Evolutionary conservation across 2,113 vertebrate genomes (phyloP).

Genomic region (Lasiurus cinereus): DNA sequence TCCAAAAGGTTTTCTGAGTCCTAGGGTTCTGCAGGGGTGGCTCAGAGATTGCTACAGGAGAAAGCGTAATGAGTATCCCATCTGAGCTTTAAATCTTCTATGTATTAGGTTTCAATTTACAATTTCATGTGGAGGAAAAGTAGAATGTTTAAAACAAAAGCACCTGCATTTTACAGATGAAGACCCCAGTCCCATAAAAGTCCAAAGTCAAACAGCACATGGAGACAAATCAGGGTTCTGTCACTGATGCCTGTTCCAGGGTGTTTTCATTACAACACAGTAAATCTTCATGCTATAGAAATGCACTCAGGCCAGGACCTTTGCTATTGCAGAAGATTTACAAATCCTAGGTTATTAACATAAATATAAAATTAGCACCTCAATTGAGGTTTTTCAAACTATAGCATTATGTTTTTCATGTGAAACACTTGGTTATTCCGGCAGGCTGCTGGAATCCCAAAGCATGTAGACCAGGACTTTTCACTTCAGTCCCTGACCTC

Average conservation of each 20-base stretch:
- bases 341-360: neutral
- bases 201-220: neutral
- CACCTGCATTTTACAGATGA: neutral
- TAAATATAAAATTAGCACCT: constrained; percentile 5
- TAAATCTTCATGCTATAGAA: neutral
- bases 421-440: neutral
- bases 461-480: neutral
- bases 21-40: neutral
- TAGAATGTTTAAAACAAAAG: neutral
- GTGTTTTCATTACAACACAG: neutral
- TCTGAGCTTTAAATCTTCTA: neutral
- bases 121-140: constrained; percentile 29
- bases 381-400: neutral
- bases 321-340: neutral
- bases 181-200: neutral
- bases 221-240: neutral
- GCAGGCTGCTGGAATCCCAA: neutral
- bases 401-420: neutral
- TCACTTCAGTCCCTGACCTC: too few relatives aligned
- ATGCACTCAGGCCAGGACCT: neutral
- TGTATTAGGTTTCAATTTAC: neutral
- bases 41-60: neutral
- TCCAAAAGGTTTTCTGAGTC: neutral
- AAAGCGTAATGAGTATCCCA: neutral
- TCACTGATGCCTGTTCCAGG: neutral